Percentiles rank a stretch among this genome's conserved stretches.
phyloP scores from a whole-genome alignment of 2,888 invertebrate genomes.

The Athripsodes cinereus region DNA sequence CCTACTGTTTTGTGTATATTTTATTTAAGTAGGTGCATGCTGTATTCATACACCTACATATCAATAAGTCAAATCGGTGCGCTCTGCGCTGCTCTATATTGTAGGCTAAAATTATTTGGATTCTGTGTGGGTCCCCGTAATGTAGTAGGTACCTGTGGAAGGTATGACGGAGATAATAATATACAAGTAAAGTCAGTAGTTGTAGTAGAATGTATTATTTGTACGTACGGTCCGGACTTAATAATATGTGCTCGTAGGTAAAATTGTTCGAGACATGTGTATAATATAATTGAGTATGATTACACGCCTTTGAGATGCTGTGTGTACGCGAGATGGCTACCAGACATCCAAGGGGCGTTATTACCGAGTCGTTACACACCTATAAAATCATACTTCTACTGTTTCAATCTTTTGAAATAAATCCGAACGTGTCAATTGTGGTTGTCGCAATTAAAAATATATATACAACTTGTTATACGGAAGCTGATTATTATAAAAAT shows the following conservation, averaged over 20 bases:
- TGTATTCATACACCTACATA: constrained; percentile 20
- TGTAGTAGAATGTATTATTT: constrained; percentile 5
- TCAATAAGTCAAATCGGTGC: constrained; percentile 19
- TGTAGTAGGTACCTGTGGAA: not conserved
- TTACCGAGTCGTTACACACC: constrained; percentile 17
- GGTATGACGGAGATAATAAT: not conserved
- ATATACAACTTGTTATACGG: constrained; percentile 7
- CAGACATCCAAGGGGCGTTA: constrained; percentile 10
- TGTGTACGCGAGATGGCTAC: constrained; percentile 3
- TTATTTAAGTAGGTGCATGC: not conserved
- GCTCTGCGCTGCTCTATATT: constrained; percentile 8
- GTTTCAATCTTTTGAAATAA: constrained; percentile 17
- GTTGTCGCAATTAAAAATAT: constrained; percentile 13
- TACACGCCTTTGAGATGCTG: constrained; percentile 10
- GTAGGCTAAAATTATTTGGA: constrained; percentile 16
- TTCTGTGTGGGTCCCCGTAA: constrained; percentile 9
- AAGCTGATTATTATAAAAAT: constrained; percentile 8
- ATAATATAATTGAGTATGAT: constrained; percentile 24
- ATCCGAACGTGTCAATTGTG: constrained; percentile 16
- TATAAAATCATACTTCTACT: constrained; percentile 17
- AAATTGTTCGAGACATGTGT: constrained; percentile 19
- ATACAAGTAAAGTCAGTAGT: not conserved
- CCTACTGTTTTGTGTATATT: not conserved
- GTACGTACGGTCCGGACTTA: constrained; percentile 7
- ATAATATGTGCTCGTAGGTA: constrained; percentile 16